Evolutionary conservation across 2,797 vertebrate species (phyloP), one percentile per base, ranked within the genome.

Genomic region (Melanotaenia parkinsoni): DNA sequence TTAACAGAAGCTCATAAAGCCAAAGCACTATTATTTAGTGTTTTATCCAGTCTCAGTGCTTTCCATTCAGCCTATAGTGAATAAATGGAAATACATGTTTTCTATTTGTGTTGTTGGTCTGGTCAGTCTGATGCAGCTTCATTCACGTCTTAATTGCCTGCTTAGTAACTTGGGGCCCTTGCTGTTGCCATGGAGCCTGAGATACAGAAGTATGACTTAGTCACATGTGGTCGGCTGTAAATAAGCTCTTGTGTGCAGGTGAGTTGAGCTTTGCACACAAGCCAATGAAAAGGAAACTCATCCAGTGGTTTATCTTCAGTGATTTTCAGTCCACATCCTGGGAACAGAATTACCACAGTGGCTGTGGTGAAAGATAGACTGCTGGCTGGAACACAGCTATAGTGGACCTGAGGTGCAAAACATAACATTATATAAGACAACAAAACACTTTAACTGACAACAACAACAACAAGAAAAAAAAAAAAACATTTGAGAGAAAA

Each of bases 121-220:
- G 14, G 57, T 32, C 10, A 22, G 28, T 37, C 18, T 68, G 43
- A 54, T 75, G 37, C 58, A 45, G 26, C 22, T 67, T 3, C 8
- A 33, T 56, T 68, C 57, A 38, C 56, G 38, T 38, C 50, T 38
- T 71, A 33, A 56, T 30, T 7, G 12, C 65, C 63, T 70, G 40
- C 63, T 54, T 56, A 47, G 75, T 68, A 56, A 88, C 73, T 54
- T 12, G 72, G 45, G 69, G 72, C 67, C 63, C 47, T 57, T 70
- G 50, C 56, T 64, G 84, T 85, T 91, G 76, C 86, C 57, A 84
- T 73, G 86, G 74, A 84, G 67, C 73, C 74, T 30, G 20, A 57
- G 78, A 70, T 64, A 78, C 72, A 67, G 72, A 78, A 74, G 73
- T 68, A 59, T 9, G 50, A 57, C 76, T 50, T 59, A n/a, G 40